Evolutionary conservation across 2,888 invertebrate genomes (phyloP), one percentile per base, ranked within the genome.

Genomic region (Elysia crispata): DNA sequence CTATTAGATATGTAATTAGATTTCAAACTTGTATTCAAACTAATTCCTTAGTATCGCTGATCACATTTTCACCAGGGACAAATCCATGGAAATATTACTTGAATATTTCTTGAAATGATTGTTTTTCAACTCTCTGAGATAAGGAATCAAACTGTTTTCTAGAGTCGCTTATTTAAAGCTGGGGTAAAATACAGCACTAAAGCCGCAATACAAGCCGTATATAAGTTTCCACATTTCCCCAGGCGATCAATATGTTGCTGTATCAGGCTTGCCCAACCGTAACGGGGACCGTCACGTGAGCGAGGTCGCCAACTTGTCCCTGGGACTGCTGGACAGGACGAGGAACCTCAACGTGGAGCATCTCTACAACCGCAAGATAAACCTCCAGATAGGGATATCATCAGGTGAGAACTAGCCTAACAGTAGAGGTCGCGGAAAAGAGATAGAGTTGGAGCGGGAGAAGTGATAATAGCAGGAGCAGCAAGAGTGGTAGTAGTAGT

Each of bases 281-380:
- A 78, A 78, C 64, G 78, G 73, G 13, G 64, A 77, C 1, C n/a
- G 57, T 57, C 77, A 77, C 33, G 70, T 77, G 33, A 60, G 33
- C 0, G 77, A 77, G 33, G 60, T 70, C 1, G 77, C 77, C 20
- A 30, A 77, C 57, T 57, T 77, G 77, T 33, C 77, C 1, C 28
- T 77, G 23, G 77, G 77, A 5, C 23, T 77, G 25, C 28, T 77
- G 30, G 60, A 77, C 15, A 25, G 28, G 69, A 77, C 77, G 6
- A 1, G 57, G 3, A 54, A 69, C 15, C 69, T 77, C 1, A 77
- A 28, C 8, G 70, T 77, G 11, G 77, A 67, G 6, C 77, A 77
- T 60, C 33, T 77, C 15, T 60, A 67, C 31, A 60, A 54, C 15
- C 31, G 60, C 18, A 20, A 49, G 25, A 77, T 77, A n/a, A 69